A percentile compares a stretch with the other conserved stretches of the same genome.
These are phyloP conservation scores for Podarcis siculus DNA, from an alignment of 2,797 vertebrate genomes.

Conservation along the genomic window DNA sequence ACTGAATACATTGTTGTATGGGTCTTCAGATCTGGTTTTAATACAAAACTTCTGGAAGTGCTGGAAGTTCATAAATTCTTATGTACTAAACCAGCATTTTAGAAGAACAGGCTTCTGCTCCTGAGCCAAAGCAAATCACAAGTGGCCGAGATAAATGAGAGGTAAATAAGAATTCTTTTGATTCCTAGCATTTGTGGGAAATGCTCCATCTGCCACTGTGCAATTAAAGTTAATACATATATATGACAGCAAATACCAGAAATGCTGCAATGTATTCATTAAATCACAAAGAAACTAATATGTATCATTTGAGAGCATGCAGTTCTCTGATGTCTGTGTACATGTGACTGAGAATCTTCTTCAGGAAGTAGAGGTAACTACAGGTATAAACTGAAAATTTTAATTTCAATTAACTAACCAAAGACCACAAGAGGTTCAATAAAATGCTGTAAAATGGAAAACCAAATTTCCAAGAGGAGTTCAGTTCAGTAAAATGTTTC, in stretches of 20 bases:
- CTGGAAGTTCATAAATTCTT: neutral
- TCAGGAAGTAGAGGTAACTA: neutral
- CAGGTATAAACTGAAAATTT: neutral
- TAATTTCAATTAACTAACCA: neutral
- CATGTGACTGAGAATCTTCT: neutral
- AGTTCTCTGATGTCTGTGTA: neutral
- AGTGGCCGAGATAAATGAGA: neutral
- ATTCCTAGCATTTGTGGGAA: neutral
- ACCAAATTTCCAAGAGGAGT: neutral
- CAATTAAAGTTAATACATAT: neutral
- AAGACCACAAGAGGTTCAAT: neutral
- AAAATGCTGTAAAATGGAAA: neutral
- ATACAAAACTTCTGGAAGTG: neutral
- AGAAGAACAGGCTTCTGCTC: neutral
- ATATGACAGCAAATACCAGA: neutral
- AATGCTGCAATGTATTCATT: neutral
- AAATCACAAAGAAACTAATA: neutral
- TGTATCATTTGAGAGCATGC: neutral
- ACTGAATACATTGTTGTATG: neutral
- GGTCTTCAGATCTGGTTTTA: neutral
- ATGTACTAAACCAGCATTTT: neutral
- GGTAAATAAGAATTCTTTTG: neutral
- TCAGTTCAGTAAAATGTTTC: neutral
- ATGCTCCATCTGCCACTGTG: neutral
- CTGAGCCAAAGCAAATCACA: neutral